A percentile compares a stretch with the other conserved stretches of the same genome.
These are phyloP conservation scores for Trididemnum nubilum DNA, from an alignment of 23 tunicate species.

Conservation along the genomic window DNA sequence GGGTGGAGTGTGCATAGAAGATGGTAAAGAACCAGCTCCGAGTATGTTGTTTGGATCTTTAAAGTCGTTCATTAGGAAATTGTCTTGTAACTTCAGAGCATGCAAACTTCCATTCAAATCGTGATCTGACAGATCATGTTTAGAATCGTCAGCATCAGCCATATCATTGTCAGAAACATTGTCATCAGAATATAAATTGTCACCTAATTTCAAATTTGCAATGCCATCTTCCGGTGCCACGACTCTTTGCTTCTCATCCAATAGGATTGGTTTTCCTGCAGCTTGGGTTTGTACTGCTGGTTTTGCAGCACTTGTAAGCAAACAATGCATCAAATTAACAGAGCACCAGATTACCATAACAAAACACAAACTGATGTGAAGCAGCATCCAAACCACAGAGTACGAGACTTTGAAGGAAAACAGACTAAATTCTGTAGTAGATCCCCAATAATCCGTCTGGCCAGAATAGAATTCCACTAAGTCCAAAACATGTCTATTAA, in stretches of 20 bases:
- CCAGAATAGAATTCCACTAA: not conserved
- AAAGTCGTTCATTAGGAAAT: not conserved
- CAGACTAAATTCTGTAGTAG: not conserved
- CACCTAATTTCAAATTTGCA: not conserved
- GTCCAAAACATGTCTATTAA: not conserved
- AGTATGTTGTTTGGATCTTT: conserved; percentile 2
- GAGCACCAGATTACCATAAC: not conserved
- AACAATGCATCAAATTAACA: not conserved
- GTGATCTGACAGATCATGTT: not conserved
- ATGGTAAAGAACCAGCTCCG: conserved; percentile 18
- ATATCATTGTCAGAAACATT: not conserved
- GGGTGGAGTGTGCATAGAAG: conserved; percentile 63
- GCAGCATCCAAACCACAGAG: not conserved
- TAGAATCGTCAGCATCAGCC: not conserved
- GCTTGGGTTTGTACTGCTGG: not conserved
- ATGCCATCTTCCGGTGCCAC: not conserved
- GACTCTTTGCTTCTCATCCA: not conserved
- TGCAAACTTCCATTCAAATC: conserved; percentile 50
- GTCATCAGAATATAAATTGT: not conserved
- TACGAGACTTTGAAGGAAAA: not conserved
- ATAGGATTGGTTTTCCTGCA: too few species aligned
- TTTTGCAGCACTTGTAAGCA: not conserved
- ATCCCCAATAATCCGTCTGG: not conserved
- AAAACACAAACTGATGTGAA: not conserved
- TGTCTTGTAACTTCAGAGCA: conserved; percentile 48